Conservation (phyloP, 2,797 vertebrate species). For the Enoplosus armatus region DNA sequence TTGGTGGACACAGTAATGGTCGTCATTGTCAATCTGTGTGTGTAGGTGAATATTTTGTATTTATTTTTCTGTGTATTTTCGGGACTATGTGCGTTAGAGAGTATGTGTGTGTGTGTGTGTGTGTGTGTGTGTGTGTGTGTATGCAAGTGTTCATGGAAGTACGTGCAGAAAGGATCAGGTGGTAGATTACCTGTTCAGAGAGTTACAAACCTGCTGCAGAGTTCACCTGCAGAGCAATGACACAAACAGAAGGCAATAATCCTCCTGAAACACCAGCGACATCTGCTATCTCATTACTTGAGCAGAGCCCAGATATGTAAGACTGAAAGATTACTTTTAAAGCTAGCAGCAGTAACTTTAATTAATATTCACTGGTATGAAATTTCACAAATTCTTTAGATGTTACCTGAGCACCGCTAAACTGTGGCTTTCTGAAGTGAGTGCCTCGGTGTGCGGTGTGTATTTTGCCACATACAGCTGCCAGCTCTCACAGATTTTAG, state of each 20-base stretch:
- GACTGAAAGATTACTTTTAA: slow-evolving; percentile 16
- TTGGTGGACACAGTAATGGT: slow-evolving; percentile 23
- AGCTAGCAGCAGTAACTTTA: slow-evolving; percentile 6
- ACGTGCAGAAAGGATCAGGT: slow-evolving; percentile 25
- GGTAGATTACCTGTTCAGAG: slow-evolving; percentile 28
- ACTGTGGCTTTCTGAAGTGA: slow-evolving; percentile 18
- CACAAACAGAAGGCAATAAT: slow-evolving; percentile 41
- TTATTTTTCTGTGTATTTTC: slow-evolving; percentile 9
- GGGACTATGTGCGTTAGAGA: not conserved
- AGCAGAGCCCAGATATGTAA: not conserved
- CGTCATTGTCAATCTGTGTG: slow-evolving; percentile 20
- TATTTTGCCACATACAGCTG: slow-evolving; percentile 4
- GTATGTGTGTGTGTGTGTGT: too few relatives aligned
- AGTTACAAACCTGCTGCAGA: slow-evolving; percentile 11
- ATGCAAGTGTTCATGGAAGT: not conserved
- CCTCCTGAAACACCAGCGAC: slow-evolving; percentile 20
- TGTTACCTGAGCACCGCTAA: slow-evolving; percentile 5
- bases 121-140: not conserved
- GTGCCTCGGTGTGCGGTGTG: not conserved
- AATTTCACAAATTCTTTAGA: slow-evolving; percentile 9
- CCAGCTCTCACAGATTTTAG: slow-evolving; percentile 14
- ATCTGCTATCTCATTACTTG: slow-evolving; percentile 31
- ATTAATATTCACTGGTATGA: slow-evolving; percentile 21
- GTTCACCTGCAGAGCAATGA: slow-evolving; percentile 26
- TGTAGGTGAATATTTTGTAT: slow-evolving; percentile 19